Evolutionary conservation across 2,113 vertebrate species (phyloP).

Genomic region (Tetraodon nigroviridis): DNA sequence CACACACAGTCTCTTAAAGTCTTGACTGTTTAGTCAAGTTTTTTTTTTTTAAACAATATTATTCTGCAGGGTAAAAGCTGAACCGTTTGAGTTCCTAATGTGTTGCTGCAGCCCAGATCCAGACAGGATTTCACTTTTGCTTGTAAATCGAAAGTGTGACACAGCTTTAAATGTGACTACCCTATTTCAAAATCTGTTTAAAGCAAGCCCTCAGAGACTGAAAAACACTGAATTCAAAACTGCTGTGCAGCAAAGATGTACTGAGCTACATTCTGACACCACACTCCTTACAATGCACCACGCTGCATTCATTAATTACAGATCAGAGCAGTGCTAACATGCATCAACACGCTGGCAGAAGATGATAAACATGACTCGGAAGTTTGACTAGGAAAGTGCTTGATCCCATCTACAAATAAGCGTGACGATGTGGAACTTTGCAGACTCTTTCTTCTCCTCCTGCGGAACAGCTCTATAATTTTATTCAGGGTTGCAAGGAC

Average conservation of each 20-base stretch:
- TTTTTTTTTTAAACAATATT: no score
- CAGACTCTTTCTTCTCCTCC: constrained; percentile 48
- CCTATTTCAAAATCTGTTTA: constrained; percentile 8
- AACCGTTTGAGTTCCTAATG: not conserved
- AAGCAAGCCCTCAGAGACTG: not conserved
- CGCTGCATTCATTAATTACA: constrained; percentile 35
- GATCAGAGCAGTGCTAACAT: constrained; percentile 32
- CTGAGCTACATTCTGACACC: not conserved
- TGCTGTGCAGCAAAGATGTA: not conserved
- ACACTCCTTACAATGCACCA: constrained; percentile 11
- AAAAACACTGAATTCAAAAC: constrained; percentile 11
- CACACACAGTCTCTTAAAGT: constrained; percentile 22
- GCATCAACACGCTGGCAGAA: constrained; percentile 9
- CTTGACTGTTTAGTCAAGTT: constrained; percentile 6
- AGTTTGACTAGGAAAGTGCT: not conserved
- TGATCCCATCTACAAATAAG: constrained; percentile 35
- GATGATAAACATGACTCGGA: constrained; percentile 32
- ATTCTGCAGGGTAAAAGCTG: not conserved
- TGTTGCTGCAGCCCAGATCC: no score
- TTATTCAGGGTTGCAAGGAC: constrained; percentile 30
- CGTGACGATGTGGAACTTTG: constrained; percentile 47
- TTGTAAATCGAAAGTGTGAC: not conserved
- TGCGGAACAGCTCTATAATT: constrained; percentile 47
- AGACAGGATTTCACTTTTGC: no score
- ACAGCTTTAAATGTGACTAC: constrained; percentile 2